Evolutionary conservation across 2,888 invertebrate species (phyloP), one percentile per base, ranked within the genome.

Genomic region (Netelia melanura): DNA sequence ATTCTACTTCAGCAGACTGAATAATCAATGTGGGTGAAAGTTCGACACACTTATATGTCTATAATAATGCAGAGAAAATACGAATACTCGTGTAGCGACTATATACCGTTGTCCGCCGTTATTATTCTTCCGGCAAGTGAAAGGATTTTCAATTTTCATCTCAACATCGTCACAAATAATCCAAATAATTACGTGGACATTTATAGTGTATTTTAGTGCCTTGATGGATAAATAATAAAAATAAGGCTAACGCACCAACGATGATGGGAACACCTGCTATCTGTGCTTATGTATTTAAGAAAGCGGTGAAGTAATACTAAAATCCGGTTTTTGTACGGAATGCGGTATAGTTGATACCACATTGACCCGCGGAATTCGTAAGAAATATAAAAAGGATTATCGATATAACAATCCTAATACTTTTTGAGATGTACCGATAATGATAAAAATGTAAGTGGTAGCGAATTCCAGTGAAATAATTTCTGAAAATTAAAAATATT

Each of bases 131-230:
- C 81, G 44, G 38, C 74, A 30, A n/a, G 74, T 67, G 68, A 81
- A 81, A 75, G 74, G 68, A 68, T 68, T 74, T 74, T 61, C 38
- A 61, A 68, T 74, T 68, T 81, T 74, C 68, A 61, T 81, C 52
- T 30, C 38, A 78, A 52, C 52, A 62, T 17, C 21, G 52, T 52
- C 58, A 52, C 67, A 68, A 81, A 81, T 61, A 52, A 75, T 52
- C 3, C n/a, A 30, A 52, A 62, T 67, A 21, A 62, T 68, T 68
- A n/a, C 30, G 3, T 30, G 25, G 68, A 62, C 48, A 58, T 77
- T 61, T 48, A 10, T 14, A 77, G 17, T 25, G 52, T 14, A 23
- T 23, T 54, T 71, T 61, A 71, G 14, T 11, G 30, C 10, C 21
- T 54, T 62, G 43, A 67, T 21, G 52, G 64, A 56, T 74, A 48